Base-by-base conservation (phyloP, 1,140 invertebrate genomes). In the Halictus rubicundus region DNA sequence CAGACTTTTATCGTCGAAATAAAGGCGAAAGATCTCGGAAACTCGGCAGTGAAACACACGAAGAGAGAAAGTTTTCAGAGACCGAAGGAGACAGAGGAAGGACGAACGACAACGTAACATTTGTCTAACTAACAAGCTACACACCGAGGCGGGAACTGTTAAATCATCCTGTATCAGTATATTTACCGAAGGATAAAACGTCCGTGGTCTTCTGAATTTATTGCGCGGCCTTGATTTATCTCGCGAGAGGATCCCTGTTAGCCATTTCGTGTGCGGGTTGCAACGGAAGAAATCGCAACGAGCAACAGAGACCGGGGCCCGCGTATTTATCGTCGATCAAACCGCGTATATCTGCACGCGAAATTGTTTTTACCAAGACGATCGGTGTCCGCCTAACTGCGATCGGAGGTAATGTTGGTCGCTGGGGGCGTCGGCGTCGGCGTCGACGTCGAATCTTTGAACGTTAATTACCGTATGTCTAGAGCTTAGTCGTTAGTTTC, bases 161-260 rank as follows among this genome's bases (percentile, higher is more conserved):
- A 84, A 82, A 84, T 84, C 83, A 84, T 81, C 68, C 72, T 59
- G 70, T 74, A 68, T 75, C 80, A 68, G 83, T 65, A 70, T 83
- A 80, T 80, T 85, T 83, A 74, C 69, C 69, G 65, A 74, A 73
- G 75, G 66, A 84, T 80, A 82, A 82, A 75, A 71, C 71, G 64
- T 64, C 77, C 64, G 68, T n/a, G 46, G 49, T 32, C 75, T 68
- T 74, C 46, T 68, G 71, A 75, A 85, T 85, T 85, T 85, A 85
- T 85, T 61, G 81, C 70, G 12, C 76, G 60, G 52, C 59, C 80
- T 83, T 85, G 81, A 85, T 82, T 85, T 85, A 85, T 85, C 81
- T 76, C 39, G 49, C 66, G n/a, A 64, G 65, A 60, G 68, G 69
- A 81, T 81, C n/a, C 63, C 52, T 52, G 70, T 74, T 68, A 66